phyloP scores from a whole-genome alignment of 2,113 vertebrate species.

The Mus musculus region GRCm39 chr16:42853001-42853500 shows the following conservation, averaged over 20 bases:
- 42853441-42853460: background rate
- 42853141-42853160: conserved; percentile 30
- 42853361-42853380: background rate
- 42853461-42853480: background rate
- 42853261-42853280: background rate
- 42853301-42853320: background rate
- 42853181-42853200: conserved; percentile 31
- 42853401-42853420: background rate
- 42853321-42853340: background rate
- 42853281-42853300: background rate
- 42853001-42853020: background rate
- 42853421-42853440: background rate
- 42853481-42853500: background rate
- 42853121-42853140: background rate
- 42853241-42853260: background rate
- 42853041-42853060: background rate
- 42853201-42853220: background rate
- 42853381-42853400: background rate
- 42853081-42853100: background rate
- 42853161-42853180: background rate
- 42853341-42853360: background rate
- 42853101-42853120: background rate
- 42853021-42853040: background rate
- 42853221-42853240: background rate
- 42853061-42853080: conserved; percentile 5